phyloP scores from a whole-genome alignment of 2,113 vertebrate genomes.

The Melanocharis versteri region DNA sequence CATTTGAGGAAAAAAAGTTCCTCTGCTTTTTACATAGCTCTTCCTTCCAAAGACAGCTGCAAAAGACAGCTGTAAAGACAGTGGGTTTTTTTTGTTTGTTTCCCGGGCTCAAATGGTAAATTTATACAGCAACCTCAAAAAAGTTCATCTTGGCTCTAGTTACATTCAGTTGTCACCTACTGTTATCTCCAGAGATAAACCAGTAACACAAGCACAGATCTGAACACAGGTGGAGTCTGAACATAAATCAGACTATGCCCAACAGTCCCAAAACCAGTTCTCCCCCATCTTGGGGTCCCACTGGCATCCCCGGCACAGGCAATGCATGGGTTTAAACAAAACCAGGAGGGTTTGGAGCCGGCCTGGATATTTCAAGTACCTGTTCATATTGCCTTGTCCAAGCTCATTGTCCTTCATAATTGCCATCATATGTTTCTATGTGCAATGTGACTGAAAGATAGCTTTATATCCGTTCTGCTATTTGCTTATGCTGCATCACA shows the following conservation, averaged over 20 bases:
- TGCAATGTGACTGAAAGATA: neutral
- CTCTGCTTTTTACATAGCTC: neutral
- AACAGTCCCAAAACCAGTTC: neutral
- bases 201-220: neutral
- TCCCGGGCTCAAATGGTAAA: neutral
- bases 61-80: conserved; percentile 23
- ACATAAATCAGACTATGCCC: neutral
- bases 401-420: conserved; percentile 40
- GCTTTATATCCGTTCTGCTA: neutral
- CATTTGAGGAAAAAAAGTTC: neutral
- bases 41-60: conserved; percentile 27
- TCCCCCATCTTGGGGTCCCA: neutral
- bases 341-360: neutral
- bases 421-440: neutral
- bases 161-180: neutral
- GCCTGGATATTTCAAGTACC: conserved; percentile 19
- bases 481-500: neutral
- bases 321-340: neutral
- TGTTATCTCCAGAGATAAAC: neutral
- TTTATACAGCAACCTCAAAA: neutral
- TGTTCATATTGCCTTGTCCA: conserved; percentile 9
- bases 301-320: neutral
- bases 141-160: neutral
- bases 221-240: neutral
- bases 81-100: neutral